These are phyloP conservation scores for Diabrotica balteata DNA, from an alignment of 2,888 invertebrate species.

Conservation along the genomic window DNA sequence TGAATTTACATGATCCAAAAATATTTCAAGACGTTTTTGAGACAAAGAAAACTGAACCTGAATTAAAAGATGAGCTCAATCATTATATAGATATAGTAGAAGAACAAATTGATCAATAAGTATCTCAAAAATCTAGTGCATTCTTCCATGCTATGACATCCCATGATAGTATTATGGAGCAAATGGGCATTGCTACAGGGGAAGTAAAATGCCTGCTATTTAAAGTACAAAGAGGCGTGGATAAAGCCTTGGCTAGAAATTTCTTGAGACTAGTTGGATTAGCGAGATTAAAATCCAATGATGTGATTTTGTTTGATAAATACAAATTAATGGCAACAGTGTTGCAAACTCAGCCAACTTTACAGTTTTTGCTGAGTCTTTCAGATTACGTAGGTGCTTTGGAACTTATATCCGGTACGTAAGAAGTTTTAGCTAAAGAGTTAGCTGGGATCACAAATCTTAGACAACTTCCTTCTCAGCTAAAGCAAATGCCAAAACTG, in stretches of 20 bases:
- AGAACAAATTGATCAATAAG: conserved; percentile 90
- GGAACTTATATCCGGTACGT: conserved; percentile 95
- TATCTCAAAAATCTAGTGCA: conserved; percentile 93
- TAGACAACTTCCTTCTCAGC: conserved; percentile 92
- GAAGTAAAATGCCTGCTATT: conserved; percentile 77
- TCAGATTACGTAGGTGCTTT: conserved; percentile 97
- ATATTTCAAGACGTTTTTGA: conserved; percentile 85
- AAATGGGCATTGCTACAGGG: conserved; percentile 83
- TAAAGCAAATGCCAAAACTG: conserved; percentile 92
- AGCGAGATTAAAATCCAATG: conserved; percentile 71
- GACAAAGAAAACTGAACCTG: conserved; percentile 65
- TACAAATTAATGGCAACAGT: conserved; percentile 93
- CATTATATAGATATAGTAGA: conserved; percentile 96
- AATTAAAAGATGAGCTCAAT: conserved; percentile 88
- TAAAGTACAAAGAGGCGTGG: conserved; percentile 78
- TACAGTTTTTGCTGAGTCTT: conserved; percentile 91
- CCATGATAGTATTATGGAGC: conserved; percentile 95
- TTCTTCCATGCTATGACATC: conserved; percentile 99
- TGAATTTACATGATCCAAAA: conserved; percentile 80
- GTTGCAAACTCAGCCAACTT: conserved; percentile 96
- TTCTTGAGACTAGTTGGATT: conserved; percentile 80
- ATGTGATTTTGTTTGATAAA: conserved; percentile 72
- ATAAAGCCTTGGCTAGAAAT: conserved; percentile 79
- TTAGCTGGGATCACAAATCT: conserved; percentile 92
- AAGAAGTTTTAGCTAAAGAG: conserved; percentile 90